Evolutionary conservation across 2,797 vertebrate genomes (phyloP), one percentile per base, ranked within the genome.

Genomic region (Hippocampus kuda): DNA sequence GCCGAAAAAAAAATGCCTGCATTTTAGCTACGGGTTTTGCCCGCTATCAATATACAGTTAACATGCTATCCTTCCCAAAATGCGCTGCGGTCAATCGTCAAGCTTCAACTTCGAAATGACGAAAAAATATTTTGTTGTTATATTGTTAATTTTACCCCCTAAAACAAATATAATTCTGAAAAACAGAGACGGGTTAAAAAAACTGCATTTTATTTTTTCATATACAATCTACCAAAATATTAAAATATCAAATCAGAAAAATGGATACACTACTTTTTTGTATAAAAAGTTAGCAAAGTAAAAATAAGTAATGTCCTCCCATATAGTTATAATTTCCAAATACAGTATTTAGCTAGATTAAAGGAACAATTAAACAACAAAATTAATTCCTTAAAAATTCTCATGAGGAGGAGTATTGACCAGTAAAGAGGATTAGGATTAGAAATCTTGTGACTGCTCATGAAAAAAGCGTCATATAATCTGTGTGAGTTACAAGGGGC

Each of bases 371-470:
- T 41, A 73, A 78, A 66, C 2, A 53, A 26, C 15, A 64, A 69
- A 66, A 26, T 56, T 60, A 41, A 79, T 77, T 72, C 54, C 22
- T 5, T 46, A 24, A 64, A 69, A 69, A 67, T 51, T 46, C 27
- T 38, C 34, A 38, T 38, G 34, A 38, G 34, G 34, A 34, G 34
- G 6, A 34, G 30, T 34, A 38, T 26, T 42, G 15, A 70, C 54
- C 71, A 63, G 75, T 46, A 82, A 83, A 85, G 79, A 84, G 83
- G 86, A 88, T 88, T 87, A 85, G 34, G 61, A 66, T 26, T 76
- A 68, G 67, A 70, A 64, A 41, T 56, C 63, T 65, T 67, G 30
- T 60, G 66, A 68, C 34, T 66, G 38, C 44, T 44, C 11, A 27
- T 65, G 42, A 16, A 46, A 62, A 22, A 42, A 48, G 7, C 24